Conservation (phyloP, 2,113 vertebrate genomes). For the Psephotus haematonotus region DNA sequence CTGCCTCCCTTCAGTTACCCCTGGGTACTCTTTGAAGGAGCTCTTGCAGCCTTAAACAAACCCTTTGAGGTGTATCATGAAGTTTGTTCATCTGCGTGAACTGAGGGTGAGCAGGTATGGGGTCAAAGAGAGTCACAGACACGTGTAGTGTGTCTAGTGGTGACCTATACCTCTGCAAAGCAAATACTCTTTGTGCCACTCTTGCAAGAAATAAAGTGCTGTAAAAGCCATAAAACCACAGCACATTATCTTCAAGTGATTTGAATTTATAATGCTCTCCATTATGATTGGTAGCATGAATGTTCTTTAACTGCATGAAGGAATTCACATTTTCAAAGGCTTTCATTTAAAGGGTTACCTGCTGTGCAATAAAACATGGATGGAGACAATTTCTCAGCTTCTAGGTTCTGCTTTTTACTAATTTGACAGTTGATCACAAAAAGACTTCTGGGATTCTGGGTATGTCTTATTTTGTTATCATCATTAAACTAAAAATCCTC, state of each 20-base stretch:
- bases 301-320: background rate
- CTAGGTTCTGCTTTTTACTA: background rate
- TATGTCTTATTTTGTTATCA: background rate
- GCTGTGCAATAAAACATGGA: background rate
- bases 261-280: background rate
- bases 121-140: background rate
- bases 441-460: background rate
- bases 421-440: background rate
- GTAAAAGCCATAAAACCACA: background rate
- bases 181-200: background rate
- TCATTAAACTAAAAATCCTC: background rate
- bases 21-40: background rate
- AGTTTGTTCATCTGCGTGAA: background rate
- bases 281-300: background rate
- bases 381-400: background rate
- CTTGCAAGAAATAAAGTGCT: background rate
- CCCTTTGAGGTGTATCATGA: background rate
- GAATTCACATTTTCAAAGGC: background rate
- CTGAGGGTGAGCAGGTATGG: background rate
- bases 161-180: background rate
- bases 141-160: background rate
- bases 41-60: background rate
- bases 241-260: background rate
- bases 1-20: background rate
- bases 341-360: slow-evolving; percentile 13